Evolutionary conservation across 1,140 invertebrate genomes (phyloP), one percentile per base, ranked within the genome.

Genomic region (Heterodera carotae): DNA sequence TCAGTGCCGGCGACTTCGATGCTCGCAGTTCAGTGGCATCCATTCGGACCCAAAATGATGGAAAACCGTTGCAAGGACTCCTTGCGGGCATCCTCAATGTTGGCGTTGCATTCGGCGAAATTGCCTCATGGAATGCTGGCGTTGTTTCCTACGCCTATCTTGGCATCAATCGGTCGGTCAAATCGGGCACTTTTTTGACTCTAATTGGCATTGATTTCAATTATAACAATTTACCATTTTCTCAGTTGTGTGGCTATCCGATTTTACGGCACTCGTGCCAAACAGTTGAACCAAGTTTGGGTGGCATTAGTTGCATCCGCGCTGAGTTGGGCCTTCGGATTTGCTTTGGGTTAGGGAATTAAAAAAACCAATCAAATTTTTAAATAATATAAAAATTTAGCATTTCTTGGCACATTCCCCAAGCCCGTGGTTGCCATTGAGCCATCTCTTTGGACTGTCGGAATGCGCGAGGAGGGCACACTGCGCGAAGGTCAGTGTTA

Each of bases 231-330:
- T n/a, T n/a, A n/a, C n/a, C n/a, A n/a, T n/a, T n/a, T n/a, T 66
- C 5, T n/a, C 69, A 80, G 85, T 15, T 85, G 84, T 66, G 85
- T 85, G 59, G 84, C 84, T 0, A 85, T 85, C 66, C 84, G 84
- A 56, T 85, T 84, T 48, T 85, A 85, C 69, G 84, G 85, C 33
- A 85, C 84, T 22, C 76, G 79, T 62, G 84, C 84, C 34, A 83
- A 81, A 66, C 48, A 76, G n/a, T 78, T 85, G 15, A 85, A 85
- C 69, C 79, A 83, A 27, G 85, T 85, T 27, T 85, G 77, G 4
- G 78, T 87, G 22, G 84, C 84, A 4, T 39, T 85, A 33, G 66
- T 76, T 39, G 78, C 76, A n/a, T 83, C 83, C 22, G 69, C 76
- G 48, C 81, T 76, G 15, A 85, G 85, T 15, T 85, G 84, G 84